Conservation (phyloP, 2,797 vertebrate species). For the Huso huso region DNA sequence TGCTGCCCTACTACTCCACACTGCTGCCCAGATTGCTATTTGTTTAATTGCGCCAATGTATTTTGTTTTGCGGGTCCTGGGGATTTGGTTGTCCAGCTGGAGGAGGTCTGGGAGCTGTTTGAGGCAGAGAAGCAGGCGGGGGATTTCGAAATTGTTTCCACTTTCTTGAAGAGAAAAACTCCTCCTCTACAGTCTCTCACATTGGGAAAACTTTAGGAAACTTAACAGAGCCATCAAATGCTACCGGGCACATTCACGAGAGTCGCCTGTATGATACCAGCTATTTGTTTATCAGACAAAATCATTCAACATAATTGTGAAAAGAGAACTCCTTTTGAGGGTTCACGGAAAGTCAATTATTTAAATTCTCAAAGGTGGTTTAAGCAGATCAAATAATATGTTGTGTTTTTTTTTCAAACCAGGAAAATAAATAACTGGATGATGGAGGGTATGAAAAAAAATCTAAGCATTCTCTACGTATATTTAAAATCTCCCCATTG, state of each 20-base stretch:
- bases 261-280: not conserved
- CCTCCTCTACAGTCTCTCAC: conserved; percentile 24
- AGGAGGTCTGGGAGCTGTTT: conserved; percentile 26
- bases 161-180: conserved; percentile 32
- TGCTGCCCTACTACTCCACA: too few relatives aligned
- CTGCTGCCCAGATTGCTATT: too few relatives aligned
- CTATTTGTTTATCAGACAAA: not conserved
- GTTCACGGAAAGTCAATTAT: too few relatives aligned
- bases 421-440: too few relatives aligned
- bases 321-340: too few relatives aligned
- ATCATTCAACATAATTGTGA: not conserved
- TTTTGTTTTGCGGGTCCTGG: conserved; percentile 10
- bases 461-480: too few relatives aligned
- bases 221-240: conserved; percentile 20
- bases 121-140: conserved; percentile 34
- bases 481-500: not conserved
- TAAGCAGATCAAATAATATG: too few relatives aligned
- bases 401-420: too few relatives aligned
- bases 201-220: conserved; percentile 27
- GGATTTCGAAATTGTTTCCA: conserved; percentile 33
- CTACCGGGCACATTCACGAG: conserved; percentile 1
- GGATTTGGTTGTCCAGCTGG: conserved; percentile 20
- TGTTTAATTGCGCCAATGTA: conserved; percentile 5
- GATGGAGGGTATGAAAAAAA: too few relatives aligned
- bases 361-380: too few relatives aligned